Base-by-base conservation (phyloP, 30 jellyfish, hydroid and myxozoan species). In the Cassiopea andromeda region DNA sequence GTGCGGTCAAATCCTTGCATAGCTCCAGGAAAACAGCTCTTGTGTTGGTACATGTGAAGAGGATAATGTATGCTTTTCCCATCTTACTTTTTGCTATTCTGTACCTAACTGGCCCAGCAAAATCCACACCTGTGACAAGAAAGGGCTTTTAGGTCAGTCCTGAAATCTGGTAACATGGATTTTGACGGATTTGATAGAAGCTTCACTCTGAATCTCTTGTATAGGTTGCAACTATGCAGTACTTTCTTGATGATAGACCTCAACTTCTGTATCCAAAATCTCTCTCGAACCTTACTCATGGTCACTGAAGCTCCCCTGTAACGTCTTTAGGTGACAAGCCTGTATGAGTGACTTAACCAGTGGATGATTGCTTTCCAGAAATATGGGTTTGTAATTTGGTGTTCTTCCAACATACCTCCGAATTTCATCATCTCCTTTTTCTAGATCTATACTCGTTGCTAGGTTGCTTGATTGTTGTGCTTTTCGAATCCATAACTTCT, bases 291-390 rank as follows among this genome's bases (percentile, higher is more conserved):
- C 13, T 66, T n/a, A 48, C 92, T 48, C 88, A 83, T 83, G 1
- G 92, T 83, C 91, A 88, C 59, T 78, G 91, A 46, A 60, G 78
- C 95, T 88, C 91, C 95, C 95, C 91, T 88, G 91, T 60, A 88
- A 85, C 44, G 91, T 88, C 73, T 68, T 78, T 75, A 44, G 74
- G 81, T 88, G 91, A 85, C 87, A 46, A 48, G 69, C 80, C 91
- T 79, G 81, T 67, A 78, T 88, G 58, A 88, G 80, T 69, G 86
- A 78, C 58, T 46, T 82, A 54, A 77, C 94, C 94, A 76, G 66
- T 68, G 79, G 80, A 77, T 60, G 46, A 88, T 77, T 87, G 70
- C 68, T 80, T 61, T 84, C 91, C 91, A 78, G 57, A 78, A 88
- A 78, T 78, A 88, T 88, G 13, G 90, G 95, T 17, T 78, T 77